phyloP scores from a whole-genome alignment of 2,797 vertebrate species.

The Ctenopoma multispine region DNA sequence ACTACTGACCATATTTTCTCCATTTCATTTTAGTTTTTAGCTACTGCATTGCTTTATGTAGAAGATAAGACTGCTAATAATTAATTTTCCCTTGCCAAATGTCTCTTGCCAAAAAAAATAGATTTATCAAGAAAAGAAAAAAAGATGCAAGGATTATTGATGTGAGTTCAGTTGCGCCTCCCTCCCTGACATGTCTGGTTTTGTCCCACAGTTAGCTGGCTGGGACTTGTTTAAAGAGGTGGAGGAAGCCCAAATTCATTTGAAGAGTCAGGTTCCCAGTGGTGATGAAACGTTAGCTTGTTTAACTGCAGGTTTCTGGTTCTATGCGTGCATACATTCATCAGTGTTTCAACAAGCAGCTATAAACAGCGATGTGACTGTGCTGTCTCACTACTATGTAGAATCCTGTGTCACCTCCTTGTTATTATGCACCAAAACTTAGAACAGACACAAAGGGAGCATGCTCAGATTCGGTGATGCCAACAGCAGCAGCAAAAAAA shows the following conservation, averaged over 20 bases:
- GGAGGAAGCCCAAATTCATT: constrained; percentile 69
- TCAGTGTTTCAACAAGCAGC: constrained; percentile 30
- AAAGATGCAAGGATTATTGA: constrained; percentile 53
- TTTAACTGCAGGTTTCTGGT: constrained; percentile 50
- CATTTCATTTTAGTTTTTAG: background rate
- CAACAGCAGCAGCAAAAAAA: constrained; percentile 32
- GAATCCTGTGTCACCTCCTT: constrained; percentile 31
- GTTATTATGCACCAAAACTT: constrained; percentile 36
- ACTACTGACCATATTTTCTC: background rate
- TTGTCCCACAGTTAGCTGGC: constrained; percentile 74
- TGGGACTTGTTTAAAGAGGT: constrained; percentile 77
- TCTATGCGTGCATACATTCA: constrained; percentile 31
- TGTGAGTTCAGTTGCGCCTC: constrained; percentile 66
- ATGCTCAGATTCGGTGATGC: constrained; percentile 10
- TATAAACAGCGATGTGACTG: constrained; percentile 34
- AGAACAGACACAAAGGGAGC: constrained; percentile 9
- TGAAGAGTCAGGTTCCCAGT: constrained; percentile 60
- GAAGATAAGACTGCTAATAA: constrained; percentile 1
- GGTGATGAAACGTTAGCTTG: constrained; percentile 60
- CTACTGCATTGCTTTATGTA: background rate
- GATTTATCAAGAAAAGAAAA: constrained; percentile 6
- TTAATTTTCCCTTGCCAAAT: constrained; percentile 3
- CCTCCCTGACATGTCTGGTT: constrained; percentile 70
- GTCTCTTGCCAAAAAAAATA: constrained; percentile 32
- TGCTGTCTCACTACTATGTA: constrained; percentile 22